Base-by-base conservation (phyloP, 37 sponge, comb jelly and placozoan genomes). In the Spongilla lacustris region DNA sequence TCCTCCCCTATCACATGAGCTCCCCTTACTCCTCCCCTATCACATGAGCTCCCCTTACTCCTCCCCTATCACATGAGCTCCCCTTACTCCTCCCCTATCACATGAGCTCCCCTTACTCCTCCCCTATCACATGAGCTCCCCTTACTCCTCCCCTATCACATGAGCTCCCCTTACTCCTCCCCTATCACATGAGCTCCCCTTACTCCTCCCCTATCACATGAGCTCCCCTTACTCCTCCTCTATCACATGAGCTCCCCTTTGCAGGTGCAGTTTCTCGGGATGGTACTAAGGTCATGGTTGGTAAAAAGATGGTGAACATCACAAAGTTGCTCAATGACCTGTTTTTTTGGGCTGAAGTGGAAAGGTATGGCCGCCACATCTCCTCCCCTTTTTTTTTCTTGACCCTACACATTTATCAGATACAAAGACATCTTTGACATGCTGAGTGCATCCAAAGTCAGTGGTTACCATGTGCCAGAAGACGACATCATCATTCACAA, bases 271-370 rank as follows among this genome's bases (percentile, higher is more conserved):
- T 28, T 67, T 22, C 28, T 77, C 68, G 68, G 4, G 76, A 41
- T 34, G 76, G 33, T 36, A 76, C 31, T 41, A 36, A 76, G 37
- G 78, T 77, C 72, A 24, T 89, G 77, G 50, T 91, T 41, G 89
- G 89, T 27, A 81, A 76, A 17, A 84, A 81, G 67, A 73, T 86
- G 34, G 78, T 95, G 26, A 77, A 82, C 33, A 66, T 93, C 14
- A 81, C 84, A 21, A 95, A 96, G 71, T 58, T 98, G 0, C 75
- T 83, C 67, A 90, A 83, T 67, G 98, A 98, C 78, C 86, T 98
- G 24, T 85, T 87, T 30, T 96, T 98, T 89, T 98, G 96, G 93
- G 83, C 83, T 34, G 98, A 98, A 80, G 92, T 96, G 50, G 93
- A 94, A 76, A 85, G 87, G 87, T 92, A 78, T 31, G 58, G 1